phyloP scores from a whole-genome alignment of 2,113 vertebrate genomes.

The Sturnira hondurensis region DNA sequence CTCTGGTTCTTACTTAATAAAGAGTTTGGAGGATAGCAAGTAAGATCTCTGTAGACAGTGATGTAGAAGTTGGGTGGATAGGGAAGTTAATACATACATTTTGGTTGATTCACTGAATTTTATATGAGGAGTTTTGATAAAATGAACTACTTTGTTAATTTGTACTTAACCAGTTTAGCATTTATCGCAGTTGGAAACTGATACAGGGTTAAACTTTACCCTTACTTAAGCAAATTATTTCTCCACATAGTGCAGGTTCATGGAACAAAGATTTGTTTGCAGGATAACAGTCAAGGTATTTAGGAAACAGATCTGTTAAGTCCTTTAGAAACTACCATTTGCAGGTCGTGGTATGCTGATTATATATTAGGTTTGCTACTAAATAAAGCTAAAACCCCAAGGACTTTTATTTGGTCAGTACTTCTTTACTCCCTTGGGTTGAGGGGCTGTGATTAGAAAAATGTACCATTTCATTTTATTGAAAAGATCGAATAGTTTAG shows the following conservation, averaged over 20 bases:
- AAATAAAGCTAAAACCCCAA: not conserved
- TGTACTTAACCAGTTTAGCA: not conserved
- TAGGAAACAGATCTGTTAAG: not conserved
- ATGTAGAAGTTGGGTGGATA: not conserved
- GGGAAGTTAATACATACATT: not conserved
- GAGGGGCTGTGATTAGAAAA: not conserved
- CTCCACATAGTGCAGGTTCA: not conserved
- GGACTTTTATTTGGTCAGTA: not conserved
- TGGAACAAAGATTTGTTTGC: constrained; percentile 9
- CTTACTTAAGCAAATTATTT: constrained; percentile 14
- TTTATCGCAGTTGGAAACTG: not conserved
- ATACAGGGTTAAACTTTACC: not conserved
- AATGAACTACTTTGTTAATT: not conserved
- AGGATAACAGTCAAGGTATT: not conserved
- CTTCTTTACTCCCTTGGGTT: not conserved
- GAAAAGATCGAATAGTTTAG: not conserved
- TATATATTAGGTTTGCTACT: not conserved
- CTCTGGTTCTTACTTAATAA: not conserved
- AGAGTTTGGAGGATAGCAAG: not conserved
- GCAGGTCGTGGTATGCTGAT: not conserved
- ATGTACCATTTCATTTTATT: not conserved
- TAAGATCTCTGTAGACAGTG: not conserved
- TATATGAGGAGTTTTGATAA: not conserved
- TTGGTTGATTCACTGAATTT: not conserved
- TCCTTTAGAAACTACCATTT: not conserved